Conservation (phyloP, 2,113 vertebrate genomes). For the Ginglymostoma cirratum region DNA sequence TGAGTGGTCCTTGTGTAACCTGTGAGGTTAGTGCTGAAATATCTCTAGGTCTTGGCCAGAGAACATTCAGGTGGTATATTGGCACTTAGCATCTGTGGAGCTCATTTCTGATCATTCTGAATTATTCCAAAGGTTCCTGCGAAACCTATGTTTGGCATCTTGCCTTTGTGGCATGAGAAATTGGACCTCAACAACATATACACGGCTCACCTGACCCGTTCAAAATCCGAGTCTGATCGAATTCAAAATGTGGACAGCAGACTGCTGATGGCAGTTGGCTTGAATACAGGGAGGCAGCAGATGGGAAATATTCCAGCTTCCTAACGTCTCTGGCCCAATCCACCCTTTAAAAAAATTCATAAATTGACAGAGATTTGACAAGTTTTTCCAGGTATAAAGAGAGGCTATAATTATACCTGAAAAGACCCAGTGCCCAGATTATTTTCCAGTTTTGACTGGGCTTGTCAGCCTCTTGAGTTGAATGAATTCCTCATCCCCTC, state of each 20-base stretch:
- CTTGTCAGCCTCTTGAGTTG: neutral
- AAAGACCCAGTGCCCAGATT: neutral
- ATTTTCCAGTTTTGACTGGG: neutral
- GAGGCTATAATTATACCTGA: neutral
- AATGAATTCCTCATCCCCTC: neutral
- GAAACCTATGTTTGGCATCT: neutral
- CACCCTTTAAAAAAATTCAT: neutral
- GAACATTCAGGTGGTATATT: too few species aligned
- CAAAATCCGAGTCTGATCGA: neutral
- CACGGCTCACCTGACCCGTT: neutral
- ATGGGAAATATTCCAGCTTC: neutral
- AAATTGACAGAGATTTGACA: neutral
- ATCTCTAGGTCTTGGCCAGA: neutral
- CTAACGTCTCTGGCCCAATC: neutral
- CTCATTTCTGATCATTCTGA: too few species aligned
- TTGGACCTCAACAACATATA: neutral
- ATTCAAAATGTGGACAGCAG: neutral
- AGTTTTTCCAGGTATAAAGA: neutral
- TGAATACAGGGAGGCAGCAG: neutral
- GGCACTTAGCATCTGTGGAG: too few species aligned
- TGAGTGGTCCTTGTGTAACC: neutral
- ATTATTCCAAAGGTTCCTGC: too few species aligned
- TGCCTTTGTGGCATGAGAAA: neutral
- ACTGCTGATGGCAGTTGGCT: neutral
- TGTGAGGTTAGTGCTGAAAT: neutral